Base-by-base conservation (phyloP, 2,888 invertebrate species). In the Sminthurides aquaticus region DNA sequence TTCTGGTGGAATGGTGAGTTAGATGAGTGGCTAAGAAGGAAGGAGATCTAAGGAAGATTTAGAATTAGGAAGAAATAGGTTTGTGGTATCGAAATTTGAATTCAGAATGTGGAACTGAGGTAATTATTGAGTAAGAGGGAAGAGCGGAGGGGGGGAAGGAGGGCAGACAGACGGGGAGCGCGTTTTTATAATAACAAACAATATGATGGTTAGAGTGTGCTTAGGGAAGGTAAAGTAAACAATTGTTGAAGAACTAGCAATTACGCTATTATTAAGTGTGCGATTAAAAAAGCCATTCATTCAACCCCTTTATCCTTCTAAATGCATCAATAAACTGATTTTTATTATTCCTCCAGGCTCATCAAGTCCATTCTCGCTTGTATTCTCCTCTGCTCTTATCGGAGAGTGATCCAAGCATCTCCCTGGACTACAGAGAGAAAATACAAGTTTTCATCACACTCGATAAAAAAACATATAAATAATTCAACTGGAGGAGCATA, bases 281-380 rank as follows among this genome's bases (percentile, higher is more conserved):
- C 15, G 43, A 34, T 34, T 34, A 34, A 34, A 34, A 34, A 34
- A 34, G 15, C 43, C 8, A 11, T 34, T 34, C 43, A 34, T 34
- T 34, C 43, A 34, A 34, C 8, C 43, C 43, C 43, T 34, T 34
- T 34, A 34, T 34, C 43, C 49, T 25, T 49, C 49, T 49, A 62
- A 62, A 62, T 62, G 57, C 62, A 57, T 49, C 62, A 56, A 62
- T 62, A 62, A 62, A 62, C 57, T 62, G 57, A 62, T 62, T 57
- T 62, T 62, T 62, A 62, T 62, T 43, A 62, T 49, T 62, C 62
- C 62, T 62, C 28, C 15, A 49, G 57, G 57, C 62, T 34, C 43
- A 34, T 34, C 43, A 34, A 34, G 43, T 34, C 43, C 56, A 62
- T 62, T 48, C 24, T 20, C 62, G 52, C n/a, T 34, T 34, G 43